Evolutionary conservation across 2,888 invertebrate genomes (phyloP), one percentile per base, ranked within the genome.

Genomic region (Hyalella azteca): DNA sequence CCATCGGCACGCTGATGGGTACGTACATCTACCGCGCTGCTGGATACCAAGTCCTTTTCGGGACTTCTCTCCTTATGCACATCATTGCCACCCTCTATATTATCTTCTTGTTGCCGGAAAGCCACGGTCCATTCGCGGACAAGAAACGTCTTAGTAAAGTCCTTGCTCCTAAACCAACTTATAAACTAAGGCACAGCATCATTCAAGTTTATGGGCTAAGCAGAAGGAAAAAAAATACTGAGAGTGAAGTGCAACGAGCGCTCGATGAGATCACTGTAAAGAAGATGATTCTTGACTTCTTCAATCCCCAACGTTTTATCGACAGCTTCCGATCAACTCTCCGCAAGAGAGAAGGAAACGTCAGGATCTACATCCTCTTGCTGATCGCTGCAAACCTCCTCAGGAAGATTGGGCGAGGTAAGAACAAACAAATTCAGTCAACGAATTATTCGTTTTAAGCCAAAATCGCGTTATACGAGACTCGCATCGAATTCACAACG

Each of bases 51-150:
- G 79, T 77, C 3, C 73, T 81, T n/a, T 83, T 83, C 75, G 80
- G 81, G n/a, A 81, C 81, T 0, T 83, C 83, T 3, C 50, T 83
- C 5, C 45, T 75, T 54, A 80, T 83, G 80, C 79, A 81, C 77
- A 50, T 81, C 39, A 80, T 78, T n/a, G 78, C 81, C 15, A 26
- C 78, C 32, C 13, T 78, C 32, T 81, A 83, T 81, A 80, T 81
- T 59, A 49, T 77, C 36, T 66, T 81, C 59, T 59, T 81, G 73
- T 39, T 83, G 50, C 83, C 83, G 3, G 83, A 83, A 77, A 83
- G 83, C 60, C 83, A 83, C 50, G 83, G 83, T 26, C 81, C 81
- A 36, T 83, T 83, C 77, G 79, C 81, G 40, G 80, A 83, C 79
- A 78, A 80, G 36, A 50, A 80, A 77, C 78, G 78, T n/a, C 78